A percentile compares a stretch with the other conserved stretches of the same genome.
phyloP scores from a whole-genome alignment of 2,888 invertebrate genomes.

The Iselma pallidipennis region DNA sequence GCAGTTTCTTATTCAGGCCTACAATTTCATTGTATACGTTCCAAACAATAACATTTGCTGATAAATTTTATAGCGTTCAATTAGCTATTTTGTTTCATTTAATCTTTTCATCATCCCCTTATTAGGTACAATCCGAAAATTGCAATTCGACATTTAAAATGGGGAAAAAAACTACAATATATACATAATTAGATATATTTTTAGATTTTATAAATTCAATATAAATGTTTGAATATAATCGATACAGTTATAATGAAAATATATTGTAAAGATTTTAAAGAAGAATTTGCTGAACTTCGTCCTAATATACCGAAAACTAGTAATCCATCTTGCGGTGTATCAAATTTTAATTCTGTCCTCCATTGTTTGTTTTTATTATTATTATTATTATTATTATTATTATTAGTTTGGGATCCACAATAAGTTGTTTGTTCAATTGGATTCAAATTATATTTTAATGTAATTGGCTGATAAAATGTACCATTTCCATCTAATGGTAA shows the following conservation, averaged over 20 bases:
- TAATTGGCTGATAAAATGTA: conserved; percentile 32
- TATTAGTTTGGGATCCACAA: conserved; percentile 17
- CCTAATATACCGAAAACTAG: neutral
- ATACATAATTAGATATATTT: neutral
- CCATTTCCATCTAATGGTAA: conserved; percentile 8
- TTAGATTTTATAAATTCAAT: neutral
- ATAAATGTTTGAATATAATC: neutral
- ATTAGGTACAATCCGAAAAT: too few relatives aligned
- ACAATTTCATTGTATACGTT: conserved; percentile 42
- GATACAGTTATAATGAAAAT: neutral
- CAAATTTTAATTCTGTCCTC: neutral
- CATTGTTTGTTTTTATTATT: too few relatives aligned
- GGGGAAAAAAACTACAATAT: neutral
- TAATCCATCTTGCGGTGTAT: neutral
- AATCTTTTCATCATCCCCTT: too few relatives aligned
- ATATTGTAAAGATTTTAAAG: neutral
- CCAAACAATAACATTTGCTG: conserved; percentile 36
- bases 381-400: too few relatives aligned
- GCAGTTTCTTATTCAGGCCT: conserved; percentile 26
- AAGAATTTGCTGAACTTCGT: neutral
- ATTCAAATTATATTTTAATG: conserved; percentile 30
- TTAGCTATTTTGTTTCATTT: neutral
- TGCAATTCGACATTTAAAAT: too few relatives aligned
- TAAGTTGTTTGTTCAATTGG: conserved; percentile 31
- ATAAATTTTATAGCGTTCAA: conserved; percentile 41